These are phyloP conservation scores for Peromyscus nudipes DNA, from an alignment of 2,797 vertebrate genomes.

Conservation along the genomic window DNA sequence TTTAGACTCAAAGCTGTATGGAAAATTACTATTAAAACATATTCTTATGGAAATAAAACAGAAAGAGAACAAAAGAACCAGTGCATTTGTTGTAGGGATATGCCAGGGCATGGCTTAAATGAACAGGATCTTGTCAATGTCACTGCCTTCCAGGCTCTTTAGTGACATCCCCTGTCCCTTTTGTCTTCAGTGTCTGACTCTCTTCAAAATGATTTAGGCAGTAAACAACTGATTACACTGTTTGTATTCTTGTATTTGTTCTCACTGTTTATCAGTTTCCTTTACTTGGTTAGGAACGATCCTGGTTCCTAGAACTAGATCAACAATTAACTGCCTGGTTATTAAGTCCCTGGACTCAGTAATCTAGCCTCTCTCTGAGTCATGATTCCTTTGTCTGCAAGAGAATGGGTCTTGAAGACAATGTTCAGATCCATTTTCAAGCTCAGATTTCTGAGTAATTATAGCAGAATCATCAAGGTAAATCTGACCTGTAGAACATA, in stretches of 20 bases:
- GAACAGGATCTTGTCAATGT: not conserved
- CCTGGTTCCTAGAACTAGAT: not conserved
- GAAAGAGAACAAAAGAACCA: conserved; percentile 10
- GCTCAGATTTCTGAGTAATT: not conserved
- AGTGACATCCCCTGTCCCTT: not conserved
- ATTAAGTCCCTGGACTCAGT: not conserved
- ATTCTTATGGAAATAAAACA: not conserved
- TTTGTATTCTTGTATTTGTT: conserved; percentile 7
- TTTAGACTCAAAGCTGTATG: not conserved
- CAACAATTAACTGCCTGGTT: not conserved
- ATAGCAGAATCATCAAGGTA: not conserved
- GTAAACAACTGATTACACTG: not conserved
- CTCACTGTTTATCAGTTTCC: not conserved
- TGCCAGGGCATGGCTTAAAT: not conserved
- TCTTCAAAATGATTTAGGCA: conserved; percentile 7
- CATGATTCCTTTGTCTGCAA: not conserved
- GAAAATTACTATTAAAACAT: not conserved
- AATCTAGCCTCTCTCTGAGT: not conserved
- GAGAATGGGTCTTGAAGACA: not conserved
- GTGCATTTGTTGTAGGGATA: not conserved
- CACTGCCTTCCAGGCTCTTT: not conserved
- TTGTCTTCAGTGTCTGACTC: not conserved
- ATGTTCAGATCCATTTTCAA: not conserved
- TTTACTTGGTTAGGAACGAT: not conserved
- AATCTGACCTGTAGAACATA: not conserved